phyloP scores from a whole-genome alignment of 2,888 invertebrate genomes.

The Horisme vitalbata region DNA sequence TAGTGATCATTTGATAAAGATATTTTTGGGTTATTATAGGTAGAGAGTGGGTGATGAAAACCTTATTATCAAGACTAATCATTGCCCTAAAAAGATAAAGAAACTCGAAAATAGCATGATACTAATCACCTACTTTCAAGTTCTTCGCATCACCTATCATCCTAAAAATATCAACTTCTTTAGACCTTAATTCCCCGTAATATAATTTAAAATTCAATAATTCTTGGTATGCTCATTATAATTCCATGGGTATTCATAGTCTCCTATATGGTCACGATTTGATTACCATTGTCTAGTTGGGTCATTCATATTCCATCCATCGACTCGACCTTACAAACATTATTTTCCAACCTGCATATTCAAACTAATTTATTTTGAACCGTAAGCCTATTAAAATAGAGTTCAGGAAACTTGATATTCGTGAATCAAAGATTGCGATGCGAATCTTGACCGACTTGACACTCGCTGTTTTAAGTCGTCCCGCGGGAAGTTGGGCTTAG shows the following conservation, averaged over 20 bases:
- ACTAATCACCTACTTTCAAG: constrained; percentile 7
- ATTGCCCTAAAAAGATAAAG: not conserved
- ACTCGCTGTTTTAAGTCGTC: constrained; percentile 12
- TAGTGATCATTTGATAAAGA: not conserved
- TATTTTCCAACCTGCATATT: not conserved
- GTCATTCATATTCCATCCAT: constrained; percentile 28
- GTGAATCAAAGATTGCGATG: constrained; percentile 21
- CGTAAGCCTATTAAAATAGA: not conserved
- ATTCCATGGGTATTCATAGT: constrained; percentile 18
- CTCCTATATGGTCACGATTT: constrained; percentile 29
- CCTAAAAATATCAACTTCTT: constrained; percentile 1
- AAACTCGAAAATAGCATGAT: not conserved
- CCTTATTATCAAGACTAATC: no score
- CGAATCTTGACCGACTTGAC: constrained; percentile 20
- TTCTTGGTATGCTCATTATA: constrained; percentile 12
- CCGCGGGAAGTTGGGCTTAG: constrained; percentile 19
- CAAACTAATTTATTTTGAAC: constrained; percentile 8
- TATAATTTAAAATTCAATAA: constrained; percentile 11
- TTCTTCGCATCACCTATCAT: constrained; percentile 12
- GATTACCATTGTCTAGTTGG: constrained; percentile 25
- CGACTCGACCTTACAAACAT: constrained; percentile 21
- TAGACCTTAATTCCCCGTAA: constrained; percentile 1
- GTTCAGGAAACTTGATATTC: not conserved
- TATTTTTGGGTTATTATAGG: not conserved
- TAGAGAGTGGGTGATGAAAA: no score